phyloP scores from a whole-genome alignment of 2,797 vertebrate species.

The Chelon labrosus region DNA sequence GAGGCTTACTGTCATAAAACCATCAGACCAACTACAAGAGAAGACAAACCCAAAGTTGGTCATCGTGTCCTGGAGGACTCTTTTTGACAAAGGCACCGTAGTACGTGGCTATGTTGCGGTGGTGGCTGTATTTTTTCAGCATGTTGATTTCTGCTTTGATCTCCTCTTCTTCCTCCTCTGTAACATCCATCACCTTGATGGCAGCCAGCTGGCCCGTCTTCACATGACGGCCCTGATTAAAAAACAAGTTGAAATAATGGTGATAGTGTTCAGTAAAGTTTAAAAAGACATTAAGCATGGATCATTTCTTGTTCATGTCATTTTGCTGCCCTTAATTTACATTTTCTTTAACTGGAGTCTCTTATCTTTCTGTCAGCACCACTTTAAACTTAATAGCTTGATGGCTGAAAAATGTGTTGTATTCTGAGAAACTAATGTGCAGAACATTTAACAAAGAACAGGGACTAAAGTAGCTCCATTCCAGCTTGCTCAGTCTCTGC shows the following conservation, averaged over 20 bases:
- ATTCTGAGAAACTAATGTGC: constrained; percentile 28
- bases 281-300: constrained; percentile 15
- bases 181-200: constrained; percentile 98
- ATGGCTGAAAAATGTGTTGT: constrained; percentile 16
- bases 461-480: neutral
- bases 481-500: neutral
- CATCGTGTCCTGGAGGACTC: constrained; percentile 93
- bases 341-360: constrained; percentile 10
- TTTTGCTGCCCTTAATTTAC: constrained; percentile 16
- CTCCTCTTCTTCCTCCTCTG: constrained; percentile 96
- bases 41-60: constrained; percentile 93
- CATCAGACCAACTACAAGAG: neutral
- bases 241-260: constrained; percentile 19
- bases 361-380: constrained; percentile 30
- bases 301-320: constrained; percentile 15
- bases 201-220: constrained; percentile 93
- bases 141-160: constrained; percentile 98
- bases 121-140: constrained; percentile 96
- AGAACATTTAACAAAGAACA: constrained; percentile 11
- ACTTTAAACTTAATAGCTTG: constrained; percentile 22
- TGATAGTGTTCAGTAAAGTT: constrained; percentile 7
- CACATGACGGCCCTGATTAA: constrained; percentile 85
- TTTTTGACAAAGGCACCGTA: constrained; percentile 97
- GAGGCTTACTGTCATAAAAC: neutral
- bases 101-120: constrained; percentile 96